Conservation (phyloP, 2,797 vertebrate genomes). For the Lepus townsendii region DNA sequence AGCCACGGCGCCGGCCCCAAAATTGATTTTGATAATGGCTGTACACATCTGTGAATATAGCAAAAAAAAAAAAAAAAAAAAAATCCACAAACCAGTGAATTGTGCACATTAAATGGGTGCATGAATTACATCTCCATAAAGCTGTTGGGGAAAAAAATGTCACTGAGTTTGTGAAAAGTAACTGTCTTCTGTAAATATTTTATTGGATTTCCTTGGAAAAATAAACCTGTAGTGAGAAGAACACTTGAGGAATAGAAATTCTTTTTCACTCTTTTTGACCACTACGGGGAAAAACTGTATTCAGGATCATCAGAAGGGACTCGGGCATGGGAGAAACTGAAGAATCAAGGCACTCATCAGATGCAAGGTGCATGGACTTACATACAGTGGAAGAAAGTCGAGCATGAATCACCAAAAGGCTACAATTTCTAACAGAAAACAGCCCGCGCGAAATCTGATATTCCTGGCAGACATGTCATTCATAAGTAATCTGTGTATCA, state of each 20-base stretch:
- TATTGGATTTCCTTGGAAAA: background rate
- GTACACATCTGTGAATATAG: background rate
- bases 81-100: background rate
- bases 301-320: background rate
- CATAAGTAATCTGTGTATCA: background rate
- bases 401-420: background rate
- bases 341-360: background rate
- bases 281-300: background rate
- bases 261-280: background rate
- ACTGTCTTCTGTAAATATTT: background rate
- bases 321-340: background rate
- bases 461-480: constrained; percentile 14
- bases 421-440: background rate
- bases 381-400: background rate
- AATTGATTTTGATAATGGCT: background rate
- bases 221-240: background rate
- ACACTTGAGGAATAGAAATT: background rate
- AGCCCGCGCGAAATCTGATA: background rate
- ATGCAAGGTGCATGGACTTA: background rate
- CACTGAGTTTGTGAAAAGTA: constrained; percentile 24
- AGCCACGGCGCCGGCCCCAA: background rate
- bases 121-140: background rate
- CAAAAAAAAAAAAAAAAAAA: no score
- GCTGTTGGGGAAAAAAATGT: background rate
- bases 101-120: background rate